Conservation (phyloP, 2,113 vertebrate genomes). For the Passerina amoena region DNA sequence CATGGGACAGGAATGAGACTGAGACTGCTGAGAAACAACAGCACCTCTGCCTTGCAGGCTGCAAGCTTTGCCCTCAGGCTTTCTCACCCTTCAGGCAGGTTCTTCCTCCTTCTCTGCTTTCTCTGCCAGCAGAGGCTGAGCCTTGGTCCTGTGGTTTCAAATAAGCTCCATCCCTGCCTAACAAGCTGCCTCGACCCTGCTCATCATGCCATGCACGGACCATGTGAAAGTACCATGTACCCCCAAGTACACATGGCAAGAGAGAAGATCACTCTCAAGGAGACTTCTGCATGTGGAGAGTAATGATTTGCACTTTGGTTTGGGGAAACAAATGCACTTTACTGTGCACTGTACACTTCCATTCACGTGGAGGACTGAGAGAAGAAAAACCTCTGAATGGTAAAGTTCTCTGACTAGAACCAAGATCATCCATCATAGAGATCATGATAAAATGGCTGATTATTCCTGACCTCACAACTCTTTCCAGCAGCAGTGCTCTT, state of each 20-base stretch:
- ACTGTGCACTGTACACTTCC: neutral
- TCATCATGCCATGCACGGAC: rapidly evolving
- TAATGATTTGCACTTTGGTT: neutral
- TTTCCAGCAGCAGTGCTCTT: neutral
- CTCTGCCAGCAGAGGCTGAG: neutral
- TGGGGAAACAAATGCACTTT: neutral
- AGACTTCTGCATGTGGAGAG: neutral
- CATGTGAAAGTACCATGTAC: neutral
- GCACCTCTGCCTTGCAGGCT: neutral
- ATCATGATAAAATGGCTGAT: neutral
- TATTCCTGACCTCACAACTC: neutral
- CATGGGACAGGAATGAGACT: neutral
- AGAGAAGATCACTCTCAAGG: rapidly evolving
- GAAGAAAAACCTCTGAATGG: neutral
- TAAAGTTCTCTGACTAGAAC: neutral
- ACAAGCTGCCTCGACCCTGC: neutral
- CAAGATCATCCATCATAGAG: neutral
- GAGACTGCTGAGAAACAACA: neutral
- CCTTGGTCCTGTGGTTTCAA: neutral
- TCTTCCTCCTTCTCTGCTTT: neutral
- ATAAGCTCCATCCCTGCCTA: neutral
- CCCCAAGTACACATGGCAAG: rapidly evolving
- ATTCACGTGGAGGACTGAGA: neutral
- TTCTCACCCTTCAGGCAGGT: neutral
- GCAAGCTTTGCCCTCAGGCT: neutral